Evolutionary conservation across 2,888 invertebrate species (phyloP).

Genomic region (Brachypterus glaber): DNA sequence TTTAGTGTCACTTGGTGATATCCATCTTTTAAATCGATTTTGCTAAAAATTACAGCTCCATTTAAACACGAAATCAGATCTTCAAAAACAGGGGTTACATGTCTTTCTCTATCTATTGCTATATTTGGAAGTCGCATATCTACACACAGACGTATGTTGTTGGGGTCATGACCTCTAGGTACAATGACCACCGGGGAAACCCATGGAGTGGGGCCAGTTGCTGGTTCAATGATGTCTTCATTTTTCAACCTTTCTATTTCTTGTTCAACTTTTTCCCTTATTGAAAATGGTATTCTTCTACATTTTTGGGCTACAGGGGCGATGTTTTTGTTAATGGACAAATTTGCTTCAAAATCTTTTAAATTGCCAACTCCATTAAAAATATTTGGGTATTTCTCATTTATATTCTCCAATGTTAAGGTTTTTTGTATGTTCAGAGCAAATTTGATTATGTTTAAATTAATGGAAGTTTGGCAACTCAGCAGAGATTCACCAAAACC

Average conservation of each 20-base stretch:
- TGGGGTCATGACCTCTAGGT: neutral
- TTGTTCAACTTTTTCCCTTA: neutral
- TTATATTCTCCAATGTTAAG: too few species aligned
- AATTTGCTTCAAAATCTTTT: neutral
- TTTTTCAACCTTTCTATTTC: neutral
- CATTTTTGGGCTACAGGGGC: neutral
- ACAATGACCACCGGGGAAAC: neutral
- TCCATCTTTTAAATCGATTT: slow-evolving; percentile 22
- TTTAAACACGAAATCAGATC: slow-evolving; percentile 18
- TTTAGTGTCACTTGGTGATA: slow-evolving; percentile 34
- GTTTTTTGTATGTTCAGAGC: too few species aligned
- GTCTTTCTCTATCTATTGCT: slow-evolving; percentile 10
- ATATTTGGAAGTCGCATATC: neutral
- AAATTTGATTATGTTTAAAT: too few species aligned
- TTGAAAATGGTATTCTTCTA: neutral
- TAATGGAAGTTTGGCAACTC: too few species aligned
- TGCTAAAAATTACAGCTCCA: slow-evolving; percentile 11
- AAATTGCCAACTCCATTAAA: neutral
- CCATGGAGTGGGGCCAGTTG: neutral
- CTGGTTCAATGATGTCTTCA: neutral
- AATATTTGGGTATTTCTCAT: neutral
- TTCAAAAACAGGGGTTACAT: slow-evolving; percentile 14
- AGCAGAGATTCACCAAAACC: too few species aligned
- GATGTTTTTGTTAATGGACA: neutral
- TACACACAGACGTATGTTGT: neutral